Conservation (phyloP, 2,888 invertebrate species). For the Halictus quadricinctus region DNA sequence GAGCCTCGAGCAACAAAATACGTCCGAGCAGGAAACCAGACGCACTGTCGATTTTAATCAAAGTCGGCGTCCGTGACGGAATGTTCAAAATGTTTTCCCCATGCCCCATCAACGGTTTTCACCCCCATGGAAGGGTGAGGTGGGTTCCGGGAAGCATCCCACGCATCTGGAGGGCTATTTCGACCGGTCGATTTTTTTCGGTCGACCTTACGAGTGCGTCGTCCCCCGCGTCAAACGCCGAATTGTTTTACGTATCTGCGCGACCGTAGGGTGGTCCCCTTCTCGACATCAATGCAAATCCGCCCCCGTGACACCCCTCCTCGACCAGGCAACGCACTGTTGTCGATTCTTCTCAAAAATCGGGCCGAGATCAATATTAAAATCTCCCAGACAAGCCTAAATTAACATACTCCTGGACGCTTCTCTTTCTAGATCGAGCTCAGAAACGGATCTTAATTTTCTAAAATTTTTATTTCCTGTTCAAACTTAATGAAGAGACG, state of each 20-base stretch:
- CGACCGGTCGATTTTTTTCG: conserved; percentile 45
- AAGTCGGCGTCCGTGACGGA: conserved; percentile 23
- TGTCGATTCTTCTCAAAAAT: background rate
- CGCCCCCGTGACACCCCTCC: conserved; percentile 54
- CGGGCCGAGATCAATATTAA: background rate
- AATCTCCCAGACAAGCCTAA: background rate
- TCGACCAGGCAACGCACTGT: conserved; percentile 46
- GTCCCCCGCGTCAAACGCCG: conserved; percentile 47
- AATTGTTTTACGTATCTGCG: conserved; percentile 53
- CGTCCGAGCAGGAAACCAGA: background rate
- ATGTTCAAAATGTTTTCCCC: conserved; percentile 33
- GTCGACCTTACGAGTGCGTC: conserved; percentile 39
- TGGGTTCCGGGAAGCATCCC: conserved; percentile 16
- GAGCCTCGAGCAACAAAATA: background rate
- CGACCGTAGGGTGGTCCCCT: conserved; percentile 58
- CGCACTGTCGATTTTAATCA: conserved; percentile 41
- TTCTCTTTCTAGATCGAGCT: too few relatives aligned
- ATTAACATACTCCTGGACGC: too few relatives aligned
- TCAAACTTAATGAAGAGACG: too few relatives aligned
- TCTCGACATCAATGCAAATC: conserved; percentile 63
- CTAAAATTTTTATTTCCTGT: too few relatives aligned
- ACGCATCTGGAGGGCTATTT: conserved; percentile 14
- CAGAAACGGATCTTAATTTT: too few relatives aligned
- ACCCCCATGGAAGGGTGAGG: conserved; percentile 16
- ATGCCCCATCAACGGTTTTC: background rate